Evolutionary conservation across 2,888 invertebrate species (phyloP), one percentile per base, ranked within the genome.

Genomic region (Invenusta paracnida): DNA sequence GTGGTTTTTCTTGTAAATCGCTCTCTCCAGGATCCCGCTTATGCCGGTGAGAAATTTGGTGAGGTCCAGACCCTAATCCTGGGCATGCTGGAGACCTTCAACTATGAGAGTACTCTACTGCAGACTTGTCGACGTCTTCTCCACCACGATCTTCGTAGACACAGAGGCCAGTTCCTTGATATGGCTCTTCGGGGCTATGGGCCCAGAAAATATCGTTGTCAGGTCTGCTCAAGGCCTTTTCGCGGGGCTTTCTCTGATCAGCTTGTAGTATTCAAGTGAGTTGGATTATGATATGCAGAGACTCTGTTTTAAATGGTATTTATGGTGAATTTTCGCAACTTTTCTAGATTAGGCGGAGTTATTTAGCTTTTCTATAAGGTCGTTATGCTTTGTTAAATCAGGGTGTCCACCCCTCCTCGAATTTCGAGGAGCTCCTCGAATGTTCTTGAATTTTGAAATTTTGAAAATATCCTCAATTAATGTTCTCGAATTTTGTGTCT

Each of bases 21-120:
- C n/a, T 81, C 11, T 79, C 73, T 81, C 83, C 87, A 91, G 90
- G 92, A 93, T 89, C 93, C 93, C 48, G 91, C 92, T 28, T 93
- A 93, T 89, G 91, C 91, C 86, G 92, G 92, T 2, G 93, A 93
- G 0, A 92, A 92, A 86, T 92, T 93, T 89, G 93, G 93, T 0
- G 93, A 93, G 89, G 91, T 93, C 17, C 90, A 92, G 87, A 92
- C 93, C 86, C 90, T 93, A 13, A 91, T 93, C 83, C 91, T 93
- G 88, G 93, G 93, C 89, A 95, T 95, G 93, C 92, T 95, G 87
- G 94, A 94, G 25, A 95, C 95, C 89, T 95, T 95, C 87, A 93
- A 93, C 48, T 94, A 95, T 89, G 95, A 95, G 90, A 89, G 91
- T 89, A 93, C 94, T 82, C 93, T 95, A 89, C 93, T 95, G 88